phyloP scores from a whole-genome alignment of 2,113 vertebrate genomes.

The Nestor notabilis region DNA sequence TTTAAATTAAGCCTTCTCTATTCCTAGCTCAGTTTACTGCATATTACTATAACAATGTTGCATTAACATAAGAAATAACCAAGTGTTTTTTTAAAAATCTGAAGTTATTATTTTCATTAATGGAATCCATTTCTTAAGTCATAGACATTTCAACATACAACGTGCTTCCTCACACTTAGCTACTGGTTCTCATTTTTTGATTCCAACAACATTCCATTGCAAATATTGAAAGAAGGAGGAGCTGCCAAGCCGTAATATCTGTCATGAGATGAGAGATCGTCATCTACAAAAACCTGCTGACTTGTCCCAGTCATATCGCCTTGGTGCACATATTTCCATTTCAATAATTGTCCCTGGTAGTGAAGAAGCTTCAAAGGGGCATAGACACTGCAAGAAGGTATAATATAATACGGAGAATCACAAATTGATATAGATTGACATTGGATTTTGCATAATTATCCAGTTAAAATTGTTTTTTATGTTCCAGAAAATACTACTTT shows the following conservation, averaged over 20 bases:
- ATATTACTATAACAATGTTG: neutral
- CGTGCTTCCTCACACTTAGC: neutral
- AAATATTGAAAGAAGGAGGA: neutral
- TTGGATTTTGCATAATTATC: conserved; percentile 1
- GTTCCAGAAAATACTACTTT: conserved; percentile 26
- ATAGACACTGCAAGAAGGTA: neutral
- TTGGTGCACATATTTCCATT: neutral
- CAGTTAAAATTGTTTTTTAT: neutral
- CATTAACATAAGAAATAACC: neutral
- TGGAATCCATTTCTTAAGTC: neutral
- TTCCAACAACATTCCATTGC: neutral
- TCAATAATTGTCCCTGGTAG: neutral
- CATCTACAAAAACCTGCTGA: neutral
- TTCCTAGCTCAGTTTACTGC: neutral
- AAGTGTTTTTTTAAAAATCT: neutral
- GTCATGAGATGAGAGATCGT: neutral
- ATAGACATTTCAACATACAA: neutral
- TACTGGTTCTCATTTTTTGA: neutral
- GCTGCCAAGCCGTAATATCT: neutral
- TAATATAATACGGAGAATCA: neutral
- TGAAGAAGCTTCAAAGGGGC: neutral
- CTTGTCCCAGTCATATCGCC: neutral
- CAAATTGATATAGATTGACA: neutral
- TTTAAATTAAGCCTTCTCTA: neutral
- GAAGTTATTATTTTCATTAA: neutral